A percentile compares a stretch with the other conserved stretches of the same genome.
Evolutionary conservation across 2,113 vertebrate species (phyloP).

Genomic region (Dasyprocta punctata): DNA sequence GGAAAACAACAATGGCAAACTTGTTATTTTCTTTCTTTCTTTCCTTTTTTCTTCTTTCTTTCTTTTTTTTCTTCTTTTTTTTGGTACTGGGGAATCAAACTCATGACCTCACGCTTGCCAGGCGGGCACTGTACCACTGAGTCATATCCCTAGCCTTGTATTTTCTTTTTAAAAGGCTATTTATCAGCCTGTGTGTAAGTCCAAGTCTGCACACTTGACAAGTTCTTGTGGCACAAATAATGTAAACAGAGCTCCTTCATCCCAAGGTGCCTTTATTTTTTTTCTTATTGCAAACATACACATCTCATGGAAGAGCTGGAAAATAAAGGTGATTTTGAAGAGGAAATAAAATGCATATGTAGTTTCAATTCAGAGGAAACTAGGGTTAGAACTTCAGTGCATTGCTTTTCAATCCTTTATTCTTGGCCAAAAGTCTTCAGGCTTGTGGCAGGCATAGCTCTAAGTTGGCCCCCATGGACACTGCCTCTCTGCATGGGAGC

Average conservation of each 20-base stretch:
- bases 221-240: background rate
- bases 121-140: too few species aligned
- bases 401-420: background rate
- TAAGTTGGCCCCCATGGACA: fast-evolving
- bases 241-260: background rate
- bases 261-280: background rate
- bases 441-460: background rate
- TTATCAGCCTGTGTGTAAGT: background rate
- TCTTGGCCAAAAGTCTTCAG: background rate
- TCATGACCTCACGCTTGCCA: too few species aligned
- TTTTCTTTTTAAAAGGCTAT: background rate
- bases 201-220: background rate
- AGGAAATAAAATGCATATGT: background rate
- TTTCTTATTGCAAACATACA: background rate
- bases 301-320: background rate
- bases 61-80: too few species aligned
- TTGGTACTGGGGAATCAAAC: too few species aligned
- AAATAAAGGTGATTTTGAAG: background rate
- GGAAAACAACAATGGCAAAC: background rate
- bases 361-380: background rate
- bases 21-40: background rate
- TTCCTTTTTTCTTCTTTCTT: too few species aligned
- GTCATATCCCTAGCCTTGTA: background rate
- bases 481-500: fast-evolving
- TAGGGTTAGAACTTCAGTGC: fast-evolving